Evolutionary conservation across 2,113 vertebrate species (phyloP).

Genomic region (Melanerpes aurifrons): DNA sequence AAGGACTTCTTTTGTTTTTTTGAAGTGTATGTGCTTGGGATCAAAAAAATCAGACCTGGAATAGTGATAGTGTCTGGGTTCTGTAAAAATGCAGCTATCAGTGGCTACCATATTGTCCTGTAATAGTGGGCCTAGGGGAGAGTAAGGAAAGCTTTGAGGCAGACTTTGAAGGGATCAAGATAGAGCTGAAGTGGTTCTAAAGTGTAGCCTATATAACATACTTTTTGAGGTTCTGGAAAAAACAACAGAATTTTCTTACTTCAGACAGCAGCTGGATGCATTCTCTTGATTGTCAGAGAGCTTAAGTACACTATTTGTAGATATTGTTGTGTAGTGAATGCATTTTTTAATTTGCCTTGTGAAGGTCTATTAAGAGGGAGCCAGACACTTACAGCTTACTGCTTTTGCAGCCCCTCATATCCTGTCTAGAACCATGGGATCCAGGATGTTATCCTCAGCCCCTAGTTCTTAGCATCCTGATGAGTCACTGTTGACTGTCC

Average conservation of each 20-base stretch:
- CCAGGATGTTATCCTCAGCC: not conserved
- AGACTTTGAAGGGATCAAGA: not conserved
- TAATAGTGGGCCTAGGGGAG: not conserved
- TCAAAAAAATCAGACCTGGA: not conserved
- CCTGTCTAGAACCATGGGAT: not conserved
- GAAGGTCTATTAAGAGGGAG: not conserved
- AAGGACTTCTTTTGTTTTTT: not conserved
- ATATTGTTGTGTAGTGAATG: not conserved
- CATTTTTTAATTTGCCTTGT: not conserved
- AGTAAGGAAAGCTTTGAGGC: not conserved
- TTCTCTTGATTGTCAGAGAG: not conserved
- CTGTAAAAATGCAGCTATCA: not conserved
- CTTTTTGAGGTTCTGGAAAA: not conserved
- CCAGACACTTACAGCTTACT: not conserved
- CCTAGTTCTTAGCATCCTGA: not conserved
- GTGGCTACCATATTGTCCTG: not conserved
- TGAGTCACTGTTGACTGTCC: not conserved
- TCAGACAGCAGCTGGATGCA: not conserved
- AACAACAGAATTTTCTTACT: not conserved
- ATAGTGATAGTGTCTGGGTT: not conserved
- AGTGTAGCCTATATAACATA: not conserved
- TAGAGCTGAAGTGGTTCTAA: not conserved
- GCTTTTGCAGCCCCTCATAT: not conserved
- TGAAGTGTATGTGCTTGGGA: not conserved
- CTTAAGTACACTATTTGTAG: not conserved